Evolutionary conservation across 2,888 invertebrate genomes (phyloP), one percentile per base, ranked within the genome.

Genomic region (Augiades crinisus): DNA sequence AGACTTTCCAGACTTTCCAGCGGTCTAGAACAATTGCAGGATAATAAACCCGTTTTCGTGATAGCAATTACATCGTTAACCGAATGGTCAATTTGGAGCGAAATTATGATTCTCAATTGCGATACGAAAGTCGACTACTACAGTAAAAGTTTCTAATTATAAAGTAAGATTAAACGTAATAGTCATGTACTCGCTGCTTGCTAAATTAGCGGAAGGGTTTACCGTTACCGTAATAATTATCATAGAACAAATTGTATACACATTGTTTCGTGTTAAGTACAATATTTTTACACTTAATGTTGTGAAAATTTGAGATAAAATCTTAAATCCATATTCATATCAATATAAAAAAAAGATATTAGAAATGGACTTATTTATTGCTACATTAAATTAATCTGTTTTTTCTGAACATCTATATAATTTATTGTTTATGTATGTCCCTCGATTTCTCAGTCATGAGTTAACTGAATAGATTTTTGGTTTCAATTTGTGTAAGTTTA

Each of bases 121-220:
- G 12, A 38, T 22, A 51, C n/a, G 51, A 51, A 43, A 50, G 49
- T 41, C 7, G 40, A 10, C 27, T 27, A 5, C 13, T 64, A 64
- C 61, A 64, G 67, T 62, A 67, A 70, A 65, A 68, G 64, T 69
- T 60, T 65, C 60, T 64, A 67, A 71, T 72, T 71, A 68, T 62
- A 62, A 68, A 70, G 61, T 65, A 62, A 59, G 59, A 60, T 62
- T 66, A 61, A 68, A 65, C 53, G n/a, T n/a, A n/a, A n/a, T 54
- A 56, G 56, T 64, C 61, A 64, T 60, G 62, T 63, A 13, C 22
- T 33, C 24, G 24, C 12, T 34, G 22, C 13, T 27, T 10, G 41
- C 13, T 41, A 49, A 41, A 61, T 51, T 63, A 61, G 68, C 70
- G 70, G 70, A 69, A 71, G 65, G 62, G 64, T 63, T 58, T 59